Percentiles rank a stretch among this genome's conserved stretches.
Evolutionary conservation across 2,888 invertebrate genomes (phyloP).

Genomic region (Drosophila mayaguana): DNA sequence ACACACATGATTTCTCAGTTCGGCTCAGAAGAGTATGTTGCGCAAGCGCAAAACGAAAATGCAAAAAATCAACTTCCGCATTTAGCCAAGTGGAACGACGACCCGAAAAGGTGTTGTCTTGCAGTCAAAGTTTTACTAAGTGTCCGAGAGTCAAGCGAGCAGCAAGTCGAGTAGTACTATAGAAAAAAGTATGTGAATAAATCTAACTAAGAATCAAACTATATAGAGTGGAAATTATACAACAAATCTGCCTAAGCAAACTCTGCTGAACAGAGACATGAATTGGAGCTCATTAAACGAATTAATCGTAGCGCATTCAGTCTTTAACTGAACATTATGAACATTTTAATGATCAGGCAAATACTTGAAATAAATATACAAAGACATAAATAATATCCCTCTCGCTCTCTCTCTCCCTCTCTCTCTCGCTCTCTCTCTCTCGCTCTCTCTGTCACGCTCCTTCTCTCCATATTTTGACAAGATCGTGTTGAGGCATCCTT

Average conservation of each 20-base stretch:
- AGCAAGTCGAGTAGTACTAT: neutral
- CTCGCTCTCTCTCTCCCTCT: neutral
- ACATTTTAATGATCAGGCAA: neutral
- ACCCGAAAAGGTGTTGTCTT: conserved; percentile 44
- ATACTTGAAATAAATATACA: conserved; percentile 6
- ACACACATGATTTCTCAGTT: conserved; percentile 32
- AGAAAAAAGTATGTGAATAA: neutral
- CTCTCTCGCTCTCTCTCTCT: neutral
- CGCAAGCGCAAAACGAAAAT: conserved; percentile 32
- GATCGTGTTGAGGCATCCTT: conserved; percentile 53
- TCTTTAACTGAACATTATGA: neutral
- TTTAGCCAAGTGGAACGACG: conserved; percentile 81
- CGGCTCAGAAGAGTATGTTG: conserved; percentile 27
- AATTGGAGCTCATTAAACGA: conserved; percentile 5
- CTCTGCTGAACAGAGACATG: neutral
- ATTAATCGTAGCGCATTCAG: conserved; percentile 1
- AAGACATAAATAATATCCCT: conserved; percentile 18
- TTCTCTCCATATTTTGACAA: neutral
- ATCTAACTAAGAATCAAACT: neutral
- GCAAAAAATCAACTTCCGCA: conserved; percentile 69
- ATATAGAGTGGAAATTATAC: neutral
- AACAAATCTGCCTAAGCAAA: neutral
- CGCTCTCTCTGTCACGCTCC: neutral
- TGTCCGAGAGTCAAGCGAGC: neutral
- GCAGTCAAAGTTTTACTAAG: conserved; percentile 33